Evolutionary conservation across 2,888 invertebrate genomes (phyloP).

Genomic region (Geotrupes spiniger): DNA sequence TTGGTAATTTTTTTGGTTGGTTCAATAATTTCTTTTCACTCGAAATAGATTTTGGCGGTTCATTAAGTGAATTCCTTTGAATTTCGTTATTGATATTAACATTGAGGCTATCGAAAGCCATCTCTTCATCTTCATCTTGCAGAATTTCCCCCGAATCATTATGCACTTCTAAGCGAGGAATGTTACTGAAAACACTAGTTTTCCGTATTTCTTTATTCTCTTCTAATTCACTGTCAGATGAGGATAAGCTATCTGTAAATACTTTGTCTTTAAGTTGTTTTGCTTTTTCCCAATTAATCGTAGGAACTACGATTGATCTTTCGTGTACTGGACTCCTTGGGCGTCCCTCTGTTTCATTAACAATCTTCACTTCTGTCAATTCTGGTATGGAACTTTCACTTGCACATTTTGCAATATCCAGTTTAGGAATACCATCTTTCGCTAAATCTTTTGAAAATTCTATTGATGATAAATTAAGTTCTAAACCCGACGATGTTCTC

Average conservation of each 20-base stretch:
- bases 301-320: slow-evolving; percentile 64
- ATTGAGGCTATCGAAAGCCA: slow-evolving; percentile 35
- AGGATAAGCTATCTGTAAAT: slow-evolving; percentile 19
- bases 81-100: slow-evolving; percentile 20
- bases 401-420: slow-evolving; percentile 22
- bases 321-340: slow-evolving; percentile 64
- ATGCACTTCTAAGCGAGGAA: slow-evolving; percentile 70
- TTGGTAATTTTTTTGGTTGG: slow-evolving; percentile 47
- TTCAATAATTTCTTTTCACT: slow-evolving; percentile 48
- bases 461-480: not conserved
- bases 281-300: slow-evolving; percentile 56
- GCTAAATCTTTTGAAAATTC: too few relatives aligned
- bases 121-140: slow-evolving; percentile 26
- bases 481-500: slow-evolving; percentile 13
- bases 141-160: slow-evolving; percentile 32
- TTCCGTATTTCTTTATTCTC: slow-evolving; percentile 36
- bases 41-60: slow-evolving; percentile 41
- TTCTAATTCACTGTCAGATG: slow-evolving; percentile 31
- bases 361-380: slow-evolving; percentile 16
- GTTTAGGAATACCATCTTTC: slow-evolving; percentile 1
- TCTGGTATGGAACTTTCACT: slow-evolving; percentile 13
- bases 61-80: slow-evolving; percentile 26
- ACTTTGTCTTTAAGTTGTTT: slow-evolving; percentile 39
- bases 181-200: slow-evolving; percentile 30
- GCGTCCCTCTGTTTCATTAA: slow-evolving; percentile 50